Evolutionary conservation across 2,797 vertebrate species (phyloP), one percentile per base, ranked within the genome.

Genomic region (Gephyroberyx darwinii): DNA sequence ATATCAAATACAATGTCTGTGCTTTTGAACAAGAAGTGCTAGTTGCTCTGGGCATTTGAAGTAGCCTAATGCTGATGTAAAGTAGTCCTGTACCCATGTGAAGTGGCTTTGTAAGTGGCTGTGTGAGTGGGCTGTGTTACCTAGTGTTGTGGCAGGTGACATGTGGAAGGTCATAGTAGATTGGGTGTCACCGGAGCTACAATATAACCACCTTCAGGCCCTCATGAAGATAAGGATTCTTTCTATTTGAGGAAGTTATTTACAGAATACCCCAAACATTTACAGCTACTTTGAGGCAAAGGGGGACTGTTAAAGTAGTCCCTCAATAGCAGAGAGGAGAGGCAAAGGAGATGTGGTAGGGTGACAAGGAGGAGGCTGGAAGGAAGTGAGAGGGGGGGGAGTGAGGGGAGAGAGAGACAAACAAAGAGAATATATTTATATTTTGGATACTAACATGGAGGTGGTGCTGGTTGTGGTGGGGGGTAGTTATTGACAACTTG

Each of bases 191-290:
- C 52, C 51, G 35, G 63, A 57, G 3, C 9, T 60, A 51, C 47
- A 12, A 19, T 22, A 39, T 50, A 26, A 26, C 26, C 26, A 26
- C 26, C 26, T 26, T 26, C 26, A 26, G 35, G 52, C 54, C 61
- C 37, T 48, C 30, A 70, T 71, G 75, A 65, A 76, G 81, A 81
- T 80, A 84, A 83, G 59, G 59, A 35, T 74, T 48, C 74, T 79
- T 83, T 83, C 84, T 88, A 78, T 77, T 69, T 68, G 59, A 77
- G 80, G 83, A 77, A 73, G 83, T 78, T 80, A 77, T 84, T 85
- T 85, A 82, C 26, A 26, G 26, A 26, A 26, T 80, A 78, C 50
- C 66, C 45, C 66, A 30, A 22, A 48, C 43, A 68, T 48, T 48
- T 50, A 33, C n/a, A 57, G 30, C 47, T 30, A 26, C 26, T 26